Conservation (phyloP, 2,113 vertebrate species). For the Hyla sarda region DNA sequence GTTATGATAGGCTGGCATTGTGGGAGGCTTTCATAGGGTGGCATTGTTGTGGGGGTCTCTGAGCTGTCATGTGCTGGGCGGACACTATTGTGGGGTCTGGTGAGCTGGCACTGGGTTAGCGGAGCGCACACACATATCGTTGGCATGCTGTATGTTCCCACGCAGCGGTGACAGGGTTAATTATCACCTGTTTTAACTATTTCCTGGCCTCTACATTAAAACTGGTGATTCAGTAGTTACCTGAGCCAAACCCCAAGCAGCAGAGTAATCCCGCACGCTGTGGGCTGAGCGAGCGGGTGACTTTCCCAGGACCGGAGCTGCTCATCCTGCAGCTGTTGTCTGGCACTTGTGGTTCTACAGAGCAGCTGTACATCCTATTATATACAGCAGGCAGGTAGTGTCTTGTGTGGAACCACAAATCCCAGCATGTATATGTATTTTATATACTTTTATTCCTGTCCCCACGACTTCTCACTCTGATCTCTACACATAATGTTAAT, state of each 20-base stretch:
- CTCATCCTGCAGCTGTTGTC: too few relatives aligned
- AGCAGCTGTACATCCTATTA: too few relatives aligned
- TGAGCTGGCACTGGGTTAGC: not conserved
- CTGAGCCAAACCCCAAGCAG: constrained; percentile 7
- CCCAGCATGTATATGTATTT: not conserved
- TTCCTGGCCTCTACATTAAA: not conserved
- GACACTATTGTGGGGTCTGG: not conserved
- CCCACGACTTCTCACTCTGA: too few relatives aligned
- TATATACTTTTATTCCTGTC: not conserved
- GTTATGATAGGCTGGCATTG: too few relatives aligned
- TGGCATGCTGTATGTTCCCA: not conserved
- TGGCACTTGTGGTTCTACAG: too few relatives aligned
- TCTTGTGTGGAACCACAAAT: not conserved
- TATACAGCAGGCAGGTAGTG: too few relatives aligned
- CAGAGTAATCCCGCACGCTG: not conserved
- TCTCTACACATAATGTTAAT: constrained; percentile 7
- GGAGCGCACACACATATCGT: not conserved
- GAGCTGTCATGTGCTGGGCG: not conserved
- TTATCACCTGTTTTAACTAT: not conserved
- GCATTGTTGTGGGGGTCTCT: too few relatives aligned
- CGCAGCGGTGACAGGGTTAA: not conserved
- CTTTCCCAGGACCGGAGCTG: too few relatives aligned
- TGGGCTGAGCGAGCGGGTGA: not conserved
- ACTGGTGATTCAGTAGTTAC: not conserved
- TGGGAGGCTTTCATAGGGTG: too few relatives aligned